Evolutionary conservation across 2,113 vertebrate species (phyloP).

Genomic region (Fulmarus glacialis): DNA sequence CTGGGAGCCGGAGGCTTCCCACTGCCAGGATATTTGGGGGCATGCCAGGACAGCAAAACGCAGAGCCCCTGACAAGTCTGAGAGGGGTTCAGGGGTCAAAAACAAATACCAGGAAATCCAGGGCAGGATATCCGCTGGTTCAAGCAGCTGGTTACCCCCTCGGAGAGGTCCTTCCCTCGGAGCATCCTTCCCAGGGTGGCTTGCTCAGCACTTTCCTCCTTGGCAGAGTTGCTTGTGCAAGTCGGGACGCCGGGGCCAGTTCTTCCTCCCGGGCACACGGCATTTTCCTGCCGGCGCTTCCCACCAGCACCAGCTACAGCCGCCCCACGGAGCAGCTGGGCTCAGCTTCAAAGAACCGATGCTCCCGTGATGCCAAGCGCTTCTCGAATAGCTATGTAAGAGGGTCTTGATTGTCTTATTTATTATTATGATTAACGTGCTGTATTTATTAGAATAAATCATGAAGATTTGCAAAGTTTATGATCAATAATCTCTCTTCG

Average conservation of each 20-base stretch:
- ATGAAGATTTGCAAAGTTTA: background rate
- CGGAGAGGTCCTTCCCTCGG: background rate
- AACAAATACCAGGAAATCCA: background rate
- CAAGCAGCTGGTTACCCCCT: background rate
- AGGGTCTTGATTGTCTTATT: background rate
- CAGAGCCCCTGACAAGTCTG: background rate
- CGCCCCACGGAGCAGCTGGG: rapidly evolving
- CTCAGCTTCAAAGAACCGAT: background rate
- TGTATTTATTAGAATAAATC: background rate
- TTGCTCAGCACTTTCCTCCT: background rate
- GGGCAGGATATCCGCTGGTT: background rate
- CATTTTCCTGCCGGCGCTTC: background rate
- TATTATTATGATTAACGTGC: background rate
- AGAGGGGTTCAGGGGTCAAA: background rate
- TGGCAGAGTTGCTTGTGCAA: background rate
- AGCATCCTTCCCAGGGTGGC: background rate
- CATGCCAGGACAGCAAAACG: rapidly evolving
- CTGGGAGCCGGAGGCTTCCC: background rate
- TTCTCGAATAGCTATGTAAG: background rate
- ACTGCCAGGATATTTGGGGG: rapidly evolving
- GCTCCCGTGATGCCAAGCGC: background rate
- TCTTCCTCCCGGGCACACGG: background rate
- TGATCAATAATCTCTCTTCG: background rate
- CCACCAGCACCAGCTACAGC: background rate
- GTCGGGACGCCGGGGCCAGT: rapidly evolving